These are phyloP conservation scores for Unio pictorum DNA, from an alignment of 2,888 invertebrate genomes.

Conservation along the genomic window DNA sequence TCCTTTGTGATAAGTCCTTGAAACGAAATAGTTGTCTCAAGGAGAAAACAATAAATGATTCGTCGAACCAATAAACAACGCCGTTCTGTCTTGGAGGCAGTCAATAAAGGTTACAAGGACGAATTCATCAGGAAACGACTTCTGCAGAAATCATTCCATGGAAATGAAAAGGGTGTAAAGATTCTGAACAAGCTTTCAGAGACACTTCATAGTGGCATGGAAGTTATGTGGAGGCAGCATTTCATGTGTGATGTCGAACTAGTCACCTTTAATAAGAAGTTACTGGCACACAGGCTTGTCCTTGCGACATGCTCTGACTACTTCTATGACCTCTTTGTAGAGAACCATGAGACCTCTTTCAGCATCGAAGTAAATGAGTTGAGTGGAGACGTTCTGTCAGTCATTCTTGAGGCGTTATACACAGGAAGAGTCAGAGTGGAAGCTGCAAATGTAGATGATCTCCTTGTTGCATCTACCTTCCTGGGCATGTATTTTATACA, in stretches of 20 bases:
- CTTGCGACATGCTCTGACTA: constrained; percentile 54
- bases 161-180: constrained; percentile 31
- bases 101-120: constrained; percentile 17
- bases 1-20: no score
- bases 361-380: constrained; percentile 38
- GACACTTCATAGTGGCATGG: constrained; percentile 45
- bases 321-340: constrained; percentile 48
- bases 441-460: constrained; percentile 41
- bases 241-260: constrained; percentile 50
- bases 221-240: constrained; percentile 55
- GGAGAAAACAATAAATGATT: no score
- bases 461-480: constrained; percentile 38
- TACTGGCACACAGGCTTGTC: constrained; percentile 47
- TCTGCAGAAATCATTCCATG: constrained; percentile 26
- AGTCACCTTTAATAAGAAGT: constrained; percentile 25
- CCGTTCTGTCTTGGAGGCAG: background rate
- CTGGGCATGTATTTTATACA: constrained; percentile 46
- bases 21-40: no score
- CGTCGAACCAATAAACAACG: no score
- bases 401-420: constrained; percentile 52
- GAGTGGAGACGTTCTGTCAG: constrained; percentile 27
- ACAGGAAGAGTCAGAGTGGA: constrained; percentile 47
- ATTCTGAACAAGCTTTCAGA: constrained; percentile 26
- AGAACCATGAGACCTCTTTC: constrained; percentile 10
- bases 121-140: constrained; percentile 21